Conservation (phyloP, 2,113 vertebrate genomes). For the Crocuta crocuta region DNA sequence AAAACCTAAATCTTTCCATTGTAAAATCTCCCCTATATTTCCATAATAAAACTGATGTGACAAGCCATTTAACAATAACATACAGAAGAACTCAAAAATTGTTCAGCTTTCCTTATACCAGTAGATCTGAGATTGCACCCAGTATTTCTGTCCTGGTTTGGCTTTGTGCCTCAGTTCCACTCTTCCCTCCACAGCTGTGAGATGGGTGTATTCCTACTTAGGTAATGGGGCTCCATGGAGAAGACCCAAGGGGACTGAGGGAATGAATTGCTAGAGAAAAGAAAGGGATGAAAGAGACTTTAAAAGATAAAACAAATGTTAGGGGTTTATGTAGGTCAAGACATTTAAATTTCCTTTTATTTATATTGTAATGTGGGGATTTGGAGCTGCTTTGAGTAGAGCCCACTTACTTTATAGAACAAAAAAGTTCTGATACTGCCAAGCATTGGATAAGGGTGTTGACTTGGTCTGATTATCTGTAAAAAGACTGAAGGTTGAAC, state of each 20-base stretch:
- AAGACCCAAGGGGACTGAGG: background rate
- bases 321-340: conserved; percentile 25
- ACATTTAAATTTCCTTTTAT: background rate
- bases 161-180: background rate
- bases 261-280: background rate
- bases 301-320: conserved; percentile 55
- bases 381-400: background rate
- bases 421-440: background rate
- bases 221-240: background rate
- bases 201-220: background rate
- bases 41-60: background rate
- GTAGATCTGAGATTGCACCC: background rate
- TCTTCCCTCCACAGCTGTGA: conserved; percentile 10
- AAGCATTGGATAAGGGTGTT: background rate
- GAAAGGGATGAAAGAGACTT: conserved; percentile 39
- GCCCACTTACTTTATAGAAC: background rate
- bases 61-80: background rate
- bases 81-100: background rate
- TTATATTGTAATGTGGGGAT: background rate
- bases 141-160: background rate
- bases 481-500: background rate
- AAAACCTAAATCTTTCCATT: background rate
- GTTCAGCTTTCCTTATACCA: background rate
- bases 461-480: background rate
- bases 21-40: conserved; percentile 7